phyloP scores from a whole-genome alignment of 1,140 invertebrate species.

The Drosophila paulistorum region DNA sequence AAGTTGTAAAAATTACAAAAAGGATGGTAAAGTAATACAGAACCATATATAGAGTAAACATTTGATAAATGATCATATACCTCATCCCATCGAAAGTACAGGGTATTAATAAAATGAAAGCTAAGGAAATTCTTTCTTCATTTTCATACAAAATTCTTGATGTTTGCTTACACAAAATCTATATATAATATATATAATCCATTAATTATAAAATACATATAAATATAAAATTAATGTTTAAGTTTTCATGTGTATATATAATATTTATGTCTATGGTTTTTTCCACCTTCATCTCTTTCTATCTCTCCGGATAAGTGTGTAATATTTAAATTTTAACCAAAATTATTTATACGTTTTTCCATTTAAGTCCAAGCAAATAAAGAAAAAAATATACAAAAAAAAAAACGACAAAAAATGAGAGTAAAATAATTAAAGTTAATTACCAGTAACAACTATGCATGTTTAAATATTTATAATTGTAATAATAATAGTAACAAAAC shows the following conservation, averaged over 20 bases:
- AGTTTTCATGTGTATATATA: conserved; percentile 46
- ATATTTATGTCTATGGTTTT: conserved; percentile 6
- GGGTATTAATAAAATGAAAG: not conserved
- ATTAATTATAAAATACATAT: conserved; percentile 21
- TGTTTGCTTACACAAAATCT: conserved; percentile 1
- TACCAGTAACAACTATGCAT: conserved; percentile 65
- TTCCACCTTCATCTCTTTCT: not conserved
- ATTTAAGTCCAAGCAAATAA: conserved; percentile 55
- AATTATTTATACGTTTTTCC: conserved; percentile 69
- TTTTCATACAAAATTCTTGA: conserved; percentile 23
- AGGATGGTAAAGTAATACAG: too few species aligned
- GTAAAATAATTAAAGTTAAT: conserved; percentile 64
- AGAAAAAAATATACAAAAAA: conserved; percentile 5
- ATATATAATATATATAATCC: not conserved
- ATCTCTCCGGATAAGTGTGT: not conserved
- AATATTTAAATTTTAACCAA: conserved; percentile 21
- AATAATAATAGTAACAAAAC: conserved; percentile 55
- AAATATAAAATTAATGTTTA: conserved; percentile 44
- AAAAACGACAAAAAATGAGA: conserved; percentile 16
- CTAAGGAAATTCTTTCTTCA: not conserved
- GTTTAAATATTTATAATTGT: conserved; percentile 79
- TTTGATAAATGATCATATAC: too few species aligned
- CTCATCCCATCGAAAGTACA: not conserved
- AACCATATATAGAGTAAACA: too few species aligned
- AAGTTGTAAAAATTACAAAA: too few species aligned